A percentile compares a stretch with the other conserved stretches of the same genome.
phyloP scores from a whole-genome alignment of 2,113 vertebrate species.

The Oncorhynchus mykiss region DNA sequence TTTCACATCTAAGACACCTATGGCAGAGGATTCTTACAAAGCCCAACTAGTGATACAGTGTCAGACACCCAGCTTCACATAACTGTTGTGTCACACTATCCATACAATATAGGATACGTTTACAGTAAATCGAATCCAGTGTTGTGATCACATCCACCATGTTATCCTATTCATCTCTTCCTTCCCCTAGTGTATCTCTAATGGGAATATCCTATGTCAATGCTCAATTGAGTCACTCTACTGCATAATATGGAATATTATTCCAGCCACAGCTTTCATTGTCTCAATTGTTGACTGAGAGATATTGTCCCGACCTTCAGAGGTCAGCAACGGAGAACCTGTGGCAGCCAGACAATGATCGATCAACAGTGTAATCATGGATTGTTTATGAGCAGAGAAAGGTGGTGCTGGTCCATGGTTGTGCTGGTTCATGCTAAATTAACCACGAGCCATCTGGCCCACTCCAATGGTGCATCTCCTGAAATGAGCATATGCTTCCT shows the following conservation, averaged over 20 bases:
- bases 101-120: neutral
- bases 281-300: slow-evolving; percentile 50
- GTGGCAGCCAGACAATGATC: slow-evolving; percentile 21
- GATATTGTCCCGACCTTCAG: slow-evolving; percentile 31
- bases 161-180: too few relatives aligned
- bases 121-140: neutral
- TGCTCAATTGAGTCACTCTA: slow-evolving; percentile 28
- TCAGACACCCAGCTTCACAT: too few relatives aligned
- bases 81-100: too few relatives aligned
- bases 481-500: slow-evolving; percentile 42
- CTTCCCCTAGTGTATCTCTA: too few relatives aligned
- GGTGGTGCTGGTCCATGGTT: slow-evolving; percentile 32
- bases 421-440: slow-evolving; percentile 53
- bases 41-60: too few relatives aligned
- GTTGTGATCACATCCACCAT: too few relatives aligned
- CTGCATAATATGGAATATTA: slow-evolving; percentile 2
- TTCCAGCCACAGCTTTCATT: slow-evolving; percentile 22
- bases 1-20: too few relatives aligned
- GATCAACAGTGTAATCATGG: slow-evolving; percentile 36
- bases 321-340: too few relatives aligned
- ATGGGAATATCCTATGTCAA: neutral
- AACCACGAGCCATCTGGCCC: slow-evolving; percentile 56
- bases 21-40: too few relatives aligned
- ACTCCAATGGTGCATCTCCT: slow-evolving; percentile 37
- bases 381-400: slow-evolving; percentile 40